phyloP scores from a whole-genome alignment of 30 jellyfish, hydroid and myxozoan species.

The Turritopsis dohrnii region DNA sequence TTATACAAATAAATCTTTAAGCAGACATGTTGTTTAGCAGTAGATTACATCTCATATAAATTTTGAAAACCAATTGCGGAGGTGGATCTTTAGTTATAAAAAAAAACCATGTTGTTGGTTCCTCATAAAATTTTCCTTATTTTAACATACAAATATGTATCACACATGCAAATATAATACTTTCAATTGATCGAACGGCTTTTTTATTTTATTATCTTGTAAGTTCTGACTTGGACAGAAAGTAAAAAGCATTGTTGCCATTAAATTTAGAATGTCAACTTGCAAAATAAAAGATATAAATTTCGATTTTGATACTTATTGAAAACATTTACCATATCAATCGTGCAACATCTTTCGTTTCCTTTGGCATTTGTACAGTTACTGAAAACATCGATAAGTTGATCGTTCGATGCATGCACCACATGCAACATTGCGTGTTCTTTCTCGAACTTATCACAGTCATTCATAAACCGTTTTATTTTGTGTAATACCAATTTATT shows the following conservation, averaged over 20 bases:
- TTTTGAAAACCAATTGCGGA: neutral
- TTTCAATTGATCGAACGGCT: too few species aligned
- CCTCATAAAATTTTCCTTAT: too few species aligned
- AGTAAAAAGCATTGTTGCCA: too few species aligned
- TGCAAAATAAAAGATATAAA: too few species aligned
- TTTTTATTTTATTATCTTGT: too few species aligned
- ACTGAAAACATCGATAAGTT: neutral
- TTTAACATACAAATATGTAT: too few species aligned
- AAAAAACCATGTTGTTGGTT: neutral
- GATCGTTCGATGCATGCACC: neutral
- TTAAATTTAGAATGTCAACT: too few species aligned
- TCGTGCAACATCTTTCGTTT: neutral
- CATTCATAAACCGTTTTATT: neutral
- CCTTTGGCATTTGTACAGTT: neutral
- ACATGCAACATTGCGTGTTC: neutral
- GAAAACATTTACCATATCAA: too few species aligned
- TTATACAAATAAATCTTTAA: neutral
- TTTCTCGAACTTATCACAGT: too few species aligned
- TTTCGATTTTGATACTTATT: too few species aligned
- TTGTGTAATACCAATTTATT: neutral
- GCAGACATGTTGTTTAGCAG: neutral
- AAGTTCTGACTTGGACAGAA: too few species aligned
- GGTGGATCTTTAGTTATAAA: neutral
- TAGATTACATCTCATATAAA: neutral
- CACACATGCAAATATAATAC: too few species aligned